Base-by-base conservation (phyloP, 2,888 invertebrate genomes). In the Scaptomyza caliginosa region DNA sequence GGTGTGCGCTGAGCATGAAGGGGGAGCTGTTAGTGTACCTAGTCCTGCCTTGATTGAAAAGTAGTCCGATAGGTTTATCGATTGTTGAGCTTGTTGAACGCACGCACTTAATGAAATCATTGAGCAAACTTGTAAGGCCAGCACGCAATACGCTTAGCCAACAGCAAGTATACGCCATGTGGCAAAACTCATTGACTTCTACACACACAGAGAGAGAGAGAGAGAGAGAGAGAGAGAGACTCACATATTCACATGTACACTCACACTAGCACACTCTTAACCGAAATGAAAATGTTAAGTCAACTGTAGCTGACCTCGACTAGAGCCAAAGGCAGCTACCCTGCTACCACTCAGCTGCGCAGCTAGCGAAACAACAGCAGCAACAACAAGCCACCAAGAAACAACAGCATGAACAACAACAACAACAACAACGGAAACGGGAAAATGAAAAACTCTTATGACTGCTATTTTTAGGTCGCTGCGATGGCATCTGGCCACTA, bases 271-370 rank as follows among this genome's bases (percentile, higher is more conserved):
- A 21, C 40, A 46, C 67, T 60, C 63, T 68, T 63, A 52, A 59
- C 30, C 67, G 51, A 81, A 84, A 81, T 86, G 81, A 86, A 86
- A 82, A 82, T 82, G 81, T 81, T 86, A 81, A 82, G 87, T 82
- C 87, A 82, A 84, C 85, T 82, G 81, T 81, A 75, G 77, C 69
- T 80, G 80, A 86, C 84, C 86, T 71, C 84, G 64, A 51, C 48
- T 26, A 48, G 10, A 49, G 63, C 54, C 55, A 55, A 17, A 28
- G 72, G 60, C 67, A 55, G 39, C 39, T 48, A 13, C 40, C 45
- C 13, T 49, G n/a, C 28, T 30, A 43, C 46, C 42, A 39, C 30
- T 19, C 23, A 52, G 48, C 46, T 42, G 36, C 39, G 36, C 23
- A 43, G 38, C 62, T 32, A 46, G 13, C 13, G 10, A 46, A 49